Conservation (phyloP, 2,113 vertebrate genomes). For the Lathamus discolor region DNA sequence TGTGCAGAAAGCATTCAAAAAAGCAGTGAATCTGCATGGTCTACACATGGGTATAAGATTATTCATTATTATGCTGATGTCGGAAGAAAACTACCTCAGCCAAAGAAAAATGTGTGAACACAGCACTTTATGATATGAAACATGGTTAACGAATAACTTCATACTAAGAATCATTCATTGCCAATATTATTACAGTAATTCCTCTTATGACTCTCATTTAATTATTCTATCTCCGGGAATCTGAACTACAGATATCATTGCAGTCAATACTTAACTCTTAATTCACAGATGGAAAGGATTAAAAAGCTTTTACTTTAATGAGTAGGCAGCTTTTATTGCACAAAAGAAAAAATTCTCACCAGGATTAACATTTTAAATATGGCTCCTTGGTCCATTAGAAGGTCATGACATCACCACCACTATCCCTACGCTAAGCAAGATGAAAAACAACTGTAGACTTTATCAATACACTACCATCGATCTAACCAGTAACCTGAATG, state of each 20-base stretch:
- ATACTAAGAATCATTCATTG: conserved; percentile 15
- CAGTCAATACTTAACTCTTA: conserved; percentile 28
- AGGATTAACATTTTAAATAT: conserved; percentile 57
- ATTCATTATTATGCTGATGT: conserved; percentile 33
- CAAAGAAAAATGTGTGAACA: conserved; percentile 23
- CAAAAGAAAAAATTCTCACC: background rate
- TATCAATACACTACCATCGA: conserved; percentile 52
- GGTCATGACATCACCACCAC: conserved; percentile 32
- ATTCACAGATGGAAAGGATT: background rate
- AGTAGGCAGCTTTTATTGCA: background rate
- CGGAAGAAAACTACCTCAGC: conserved; percentile 27
- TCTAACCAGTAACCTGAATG: conserved; percentile 9
- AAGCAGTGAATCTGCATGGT: conserved; percentile 30
- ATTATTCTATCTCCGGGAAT: conserved; percentile 19
- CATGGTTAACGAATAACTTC: background rate
- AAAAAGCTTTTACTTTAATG: conserved; percentile 54
- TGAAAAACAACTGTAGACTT: background rate
- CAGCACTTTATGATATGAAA: background rate
- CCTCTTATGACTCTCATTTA: conserved; percentile 33
- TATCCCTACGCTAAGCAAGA: background rate
- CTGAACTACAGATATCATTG: background rate
- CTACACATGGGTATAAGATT: conserved; percentile 37
- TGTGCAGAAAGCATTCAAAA: background rate
- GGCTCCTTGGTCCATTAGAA: conserved; percentile 49
- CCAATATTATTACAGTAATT: conserved; percentile 22